Percentiles rank a stretch among this genome's conserved stretches.
These are phyloP conservation scores for Castor canadensis DNA, from an alignment of 2,113 vertebrate genomes.

Conservation along the genomic window DNA sequence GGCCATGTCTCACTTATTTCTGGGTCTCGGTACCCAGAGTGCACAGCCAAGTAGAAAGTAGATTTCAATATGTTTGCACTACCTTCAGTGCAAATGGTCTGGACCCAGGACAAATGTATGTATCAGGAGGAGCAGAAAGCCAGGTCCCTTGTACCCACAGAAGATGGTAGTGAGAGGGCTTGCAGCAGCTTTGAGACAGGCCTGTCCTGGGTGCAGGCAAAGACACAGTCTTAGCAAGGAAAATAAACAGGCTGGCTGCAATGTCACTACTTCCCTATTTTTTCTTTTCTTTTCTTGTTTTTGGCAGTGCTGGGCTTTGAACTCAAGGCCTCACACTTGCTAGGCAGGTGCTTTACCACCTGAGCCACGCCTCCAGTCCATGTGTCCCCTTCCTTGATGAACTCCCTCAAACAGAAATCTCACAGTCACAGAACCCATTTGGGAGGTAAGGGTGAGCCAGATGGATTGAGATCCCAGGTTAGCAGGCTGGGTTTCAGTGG, in stretches of 20 bases:
- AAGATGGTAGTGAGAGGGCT: neutral
- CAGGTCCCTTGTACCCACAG: neutral
- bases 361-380: too few species aligned
- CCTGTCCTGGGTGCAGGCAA: neutral
- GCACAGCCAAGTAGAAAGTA: neutral
- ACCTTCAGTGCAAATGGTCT: neutral
- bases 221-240: neutral
- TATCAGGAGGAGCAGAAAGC: neutral
- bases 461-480: neutral
- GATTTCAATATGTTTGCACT: neutral
- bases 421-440: neutral
- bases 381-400: neutral
- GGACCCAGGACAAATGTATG: neutral
- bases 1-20: neutral
- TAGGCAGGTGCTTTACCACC: too few species aligned
- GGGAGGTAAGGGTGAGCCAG: neutral
- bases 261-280: neutral
- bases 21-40: neutral
- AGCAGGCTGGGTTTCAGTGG: neutral
- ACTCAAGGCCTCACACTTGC: too few species aligned
- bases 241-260: neutral
- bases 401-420: neutral
- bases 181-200: neutral
- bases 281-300: neutral
- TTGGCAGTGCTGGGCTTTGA: too few species aligned